Evolutionary conservation across 1,140 invertebrate species (phyloP).

Genomic region (Hylaeus volcanicus): DNA sequence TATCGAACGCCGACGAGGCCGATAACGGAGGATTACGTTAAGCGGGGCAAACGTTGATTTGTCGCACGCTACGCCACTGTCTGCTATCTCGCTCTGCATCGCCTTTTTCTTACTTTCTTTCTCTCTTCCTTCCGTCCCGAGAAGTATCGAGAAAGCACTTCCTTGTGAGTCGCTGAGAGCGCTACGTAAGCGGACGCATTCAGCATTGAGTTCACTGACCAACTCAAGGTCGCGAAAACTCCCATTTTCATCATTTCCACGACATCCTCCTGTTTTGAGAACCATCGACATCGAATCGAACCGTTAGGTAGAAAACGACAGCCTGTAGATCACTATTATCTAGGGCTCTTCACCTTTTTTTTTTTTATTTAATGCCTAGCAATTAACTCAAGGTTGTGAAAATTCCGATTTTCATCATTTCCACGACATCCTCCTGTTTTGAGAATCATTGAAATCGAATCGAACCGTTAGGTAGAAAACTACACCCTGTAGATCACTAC

Average conservation of each 20-base stretch:
- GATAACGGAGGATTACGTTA: neutral
- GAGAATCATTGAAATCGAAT: neutral
- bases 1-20: neutral
- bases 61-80: conserved; percentile 13
- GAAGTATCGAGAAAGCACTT: conserved; percentile 40
- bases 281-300: neutral
- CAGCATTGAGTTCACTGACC: conserved; percentile 44
- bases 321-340: no score
- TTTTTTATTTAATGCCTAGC: no score
- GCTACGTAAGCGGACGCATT: conserved; percentile 27
- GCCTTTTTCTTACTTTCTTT: conserved; percentile 17
- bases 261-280: neutral
- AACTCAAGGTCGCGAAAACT: conserved; percentile 42
- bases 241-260: conserved; percentile 15
- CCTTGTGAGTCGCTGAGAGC: conserved; percentile 38
- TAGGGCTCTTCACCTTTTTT: no score
- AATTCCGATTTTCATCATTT: conserved; percentile 24
- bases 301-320: no score
- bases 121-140: conserved; percentile 1
- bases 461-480: no score
- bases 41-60: conserved; percentile 8
- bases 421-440: neutral
- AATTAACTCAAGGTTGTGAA: conserved; percentile 36
- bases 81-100: conserved; percentile 6
- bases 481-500: no score